phyloP scores from a whole-genome alignment of 2,113 vertebrate species.

The Tenrec ecaudatus region DNA sequence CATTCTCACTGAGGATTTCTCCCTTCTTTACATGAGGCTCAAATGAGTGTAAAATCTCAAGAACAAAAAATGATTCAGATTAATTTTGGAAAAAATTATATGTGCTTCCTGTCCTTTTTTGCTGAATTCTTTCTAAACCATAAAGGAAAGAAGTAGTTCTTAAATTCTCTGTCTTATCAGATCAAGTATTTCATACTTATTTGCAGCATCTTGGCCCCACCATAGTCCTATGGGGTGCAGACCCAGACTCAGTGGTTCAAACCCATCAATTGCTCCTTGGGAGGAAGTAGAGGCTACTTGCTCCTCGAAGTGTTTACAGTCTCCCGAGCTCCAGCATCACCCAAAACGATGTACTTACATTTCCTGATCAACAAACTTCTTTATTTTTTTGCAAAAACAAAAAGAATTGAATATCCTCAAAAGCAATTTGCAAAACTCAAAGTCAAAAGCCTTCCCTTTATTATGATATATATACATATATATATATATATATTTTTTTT shows the following conservation, averaged over 20 bases:
- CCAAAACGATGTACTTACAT: not conserved
- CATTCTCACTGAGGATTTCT: not conserved
- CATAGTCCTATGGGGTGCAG: not conserved
- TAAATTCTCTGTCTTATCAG: not conserved
- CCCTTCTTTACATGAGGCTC: not conserved
- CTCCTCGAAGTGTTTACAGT: too few relatives aligned
- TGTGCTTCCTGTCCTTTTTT: not conserved
- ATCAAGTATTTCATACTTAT: not conserved
- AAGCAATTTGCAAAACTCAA: slow-evolving; percentile 42
- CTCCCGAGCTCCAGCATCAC: not conserved
- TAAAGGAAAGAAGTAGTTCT: not conserved
- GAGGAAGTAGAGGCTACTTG: too few relatives aligned
- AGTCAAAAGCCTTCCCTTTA: not conserved
- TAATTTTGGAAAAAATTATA: not conserved
- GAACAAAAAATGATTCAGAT: not conserved
- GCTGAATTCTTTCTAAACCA: not conserved
- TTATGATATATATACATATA: not conserved
- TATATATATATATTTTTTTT: too few relatives aligned
- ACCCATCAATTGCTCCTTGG: too few relatives aligned
- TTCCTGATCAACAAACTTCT: slow-evolving; percentile 19
- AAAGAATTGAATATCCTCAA: not conserved
- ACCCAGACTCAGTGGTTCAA: too few relatives aligned
- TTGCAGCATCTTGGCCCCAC: not conserved
- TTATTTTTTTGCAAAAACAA: not conserved
- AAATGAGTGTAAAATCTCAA: not conserved